Conservation (phyloP, 1,140 invertebrate genomes). For the Eciton burchellii region DNA sequence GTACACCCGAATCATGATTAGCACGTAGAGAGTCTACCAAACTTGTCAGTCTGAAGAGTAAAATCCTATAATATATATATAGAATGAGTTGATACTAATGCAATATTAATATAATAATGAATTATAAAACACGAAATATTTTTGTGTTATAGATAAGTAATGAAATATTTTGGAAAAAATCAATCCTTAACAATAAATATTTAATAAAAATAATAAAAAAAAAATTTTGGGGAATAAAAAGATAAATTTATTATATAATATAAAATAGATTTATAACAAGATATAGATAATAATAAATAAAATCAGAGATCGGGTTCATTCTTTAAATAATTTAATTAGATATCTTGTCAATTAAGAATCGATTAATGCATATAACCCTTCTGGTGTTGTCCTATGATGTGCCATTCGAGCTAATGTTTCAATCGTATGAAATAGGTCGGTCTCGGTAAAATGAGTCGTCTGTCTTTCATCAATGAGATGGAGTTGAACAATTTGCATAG, state of each 20-base stretch:
- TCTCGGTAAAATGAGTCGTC: slow-evolving; percentile 91
- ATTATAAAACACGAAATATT: too few species aligned
- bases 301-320: too few species aligned
- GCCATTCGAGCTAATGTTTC: slow-evolving; percentile 92
- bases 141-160: too few species aligned
- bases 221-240: too few species aligned
- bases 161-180: too few species aligned
- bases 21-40: slow-evolving; percentile 92
- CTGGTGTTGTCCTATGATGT: slow-evolving; percentile 91
- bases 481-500: slow-evolving; percentile 95
- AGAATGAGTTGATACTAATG: slow-evolving; percentile 17
- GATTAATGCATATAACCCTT: slow-evolving; percentile 88
- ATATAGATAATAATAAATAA: too few species aligned
- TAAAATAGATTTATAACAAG: too few species aligned
- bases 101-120: background rate
- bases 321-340: too few species aligned
- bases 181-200: too few species aligned
- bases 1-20: slow-evolving; percentile 89
- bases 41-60: slow-evolving; percentile 87
- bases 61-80: slow-evolving; percentile 76
- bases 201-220: too few species aligned
- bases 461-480: slow-evolving; percentile 95
- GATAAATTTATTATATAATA: too few species aligned
- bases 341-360: background rate
- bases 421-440: slow-evolving; percentile 94